Base-by-base conservation (phyloP, 2,888 invertebrate species). In the Chromoteleia sp. region DNA sequence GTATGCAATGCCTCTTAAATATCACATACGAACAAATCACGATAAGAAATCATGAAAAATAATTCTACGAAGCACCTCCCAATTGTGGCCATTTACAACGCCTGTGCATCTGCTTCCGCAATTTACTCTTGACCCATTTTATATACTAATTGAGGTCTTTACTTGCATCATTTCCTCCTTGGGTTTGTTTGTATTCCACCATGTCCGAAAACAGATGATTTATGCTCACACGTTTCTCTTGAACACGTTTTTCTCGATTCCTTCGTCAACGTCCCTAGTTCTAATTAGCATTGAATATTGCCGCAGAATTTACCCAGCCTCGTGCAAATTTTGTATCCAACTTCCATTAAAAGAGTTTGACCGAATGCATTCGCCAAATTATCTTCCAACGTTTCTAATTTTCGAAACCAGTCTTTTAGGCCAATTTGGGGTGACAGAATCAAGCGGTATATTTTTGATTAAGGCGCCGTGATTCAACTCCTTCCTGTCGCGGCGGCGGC, bases 31-130 rank as follows among this genome's bases (percentile, higher is more conserved):
- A 54, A 52, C 71, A 79, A 83, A 84, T 82, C 81, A 78, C 79
- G 73, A 65, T 78, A 65, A 65, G 45, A 76, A 74, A 61, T 81
- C 74, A 75, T 81, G 65, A 81, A 74, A 74, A 77, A 67, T 78
- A 78, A 83, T 83, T 85, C 85, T 68, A 79, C 81, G 83, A 84
- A 85, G 73, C 83, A 84, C 81, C 84, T 84, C 70, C 82, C 77
- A 85, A 85, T 85, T 85, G 85, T 77, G 56, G 19, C 81, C 81
- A 84, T 84, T 80, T 81, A 82, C 76, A 65, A 77, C 73, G 71
- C 67, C 75, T 73, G 71, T 84, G 68, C 75, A 82, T 83, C 80
- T 83, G 76, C 81, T 84, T 84, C 85, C 84, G 85, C 84, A 85
- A 83, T 86, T 85, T 75, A 78, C 68, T 81, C 81, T 71, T 83